These are phyloP conservation scores for Sternotherus odoratus DNA, from an alignment of 2,797 vertebrate genomes.

Conservation along the genomic window DNA sequence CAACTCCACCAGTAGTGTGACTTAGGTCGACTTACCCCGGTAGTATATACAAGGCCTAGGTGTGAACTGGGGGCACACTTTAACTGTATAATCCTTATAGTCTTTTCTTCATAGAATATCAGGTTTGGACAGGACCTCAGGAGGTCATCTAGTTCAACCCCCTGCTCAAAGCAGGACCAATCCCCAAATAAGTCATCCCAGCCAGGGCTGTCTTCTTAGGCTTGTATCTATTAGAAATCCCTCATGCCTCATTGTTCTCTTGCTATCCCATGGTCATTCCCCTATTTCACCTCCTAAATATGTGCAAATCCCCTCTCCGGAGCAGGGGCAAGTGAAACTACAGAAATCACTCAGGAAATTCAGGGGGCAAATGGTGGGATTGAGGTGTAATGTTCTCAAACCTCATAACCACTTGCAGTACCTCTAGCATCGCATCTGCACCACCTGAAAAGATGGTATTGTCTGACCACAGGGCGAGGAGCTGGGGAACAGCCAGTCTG, in stretches of 20 bases:
- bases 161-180: too few species aligned
- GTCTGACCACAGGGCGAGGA: background rate
- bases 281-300: background rate
- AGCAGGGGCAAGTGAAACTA: fast-evolving
- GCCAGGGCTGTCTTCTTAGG: background rate
- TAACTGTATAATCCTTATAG: background rate
- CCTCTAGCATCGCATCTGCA: background rate
- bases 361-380: background rate
- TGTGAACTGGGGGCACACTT: background rate
- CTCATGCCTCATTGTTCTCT: background rate
- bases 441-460: background rate
- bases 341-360: background rate
- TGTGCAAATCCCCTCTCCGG: background rate
- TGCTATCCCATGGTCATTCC: background rate
- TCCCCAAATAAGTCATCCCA: too few species aligned
- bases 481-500: background rate
- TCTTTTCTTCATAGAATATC: background rate
- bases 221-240: background rate
- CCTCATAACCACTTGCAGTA: background rate
- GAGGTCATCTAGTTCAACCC: too few species aligned
- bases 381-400: fast-evolving
- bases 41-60: too few species aligned
- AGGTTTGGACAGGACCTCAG: too few species aligned
- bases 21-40: too few species aligned
- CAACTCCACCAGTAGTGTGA: too few species aligned